Conservation (phyloP, 2,113 vertebrate species). For the Ceratotherium simum region DNA sequence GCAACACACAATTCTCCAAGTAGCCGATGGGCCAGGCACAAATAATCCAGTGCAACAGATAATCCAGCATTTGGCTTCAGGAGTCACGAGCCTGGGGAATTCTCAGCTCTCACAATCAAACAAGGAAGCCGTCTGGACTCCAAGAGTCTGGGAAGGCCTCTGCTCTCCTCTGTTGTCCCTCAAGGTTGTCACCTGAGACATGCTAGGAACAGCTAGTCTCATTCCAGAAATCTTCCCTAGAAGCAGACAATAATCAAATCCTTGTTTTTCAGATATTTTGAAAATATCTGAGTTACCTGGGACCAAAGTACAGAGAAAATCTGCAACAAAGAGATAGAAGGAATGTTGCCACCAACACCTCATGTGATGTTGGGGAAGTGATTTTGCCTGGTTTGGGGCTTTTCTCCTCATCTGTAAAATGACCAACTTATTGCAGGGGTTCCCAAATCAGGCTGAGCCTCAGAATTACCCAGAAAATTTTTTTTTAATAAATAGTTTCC, state of each 20-base stretch:
- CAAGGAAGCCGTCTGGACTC: neutral
- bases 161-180: slow-evolving; percentile 2
- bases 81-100: neutral
- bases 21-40: neutral
- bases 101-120: slow-evolving; percentile 1
- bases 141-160: neutral
- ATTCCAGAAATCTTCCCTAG: neutral
- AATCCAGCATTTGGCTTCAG: slow-evolving; percentile 8
- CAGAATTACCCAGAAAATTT: neutral
- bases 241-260: neutral
- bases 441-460: neutral
- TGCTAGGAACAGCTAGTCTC: neutral
- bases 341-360: neutral
- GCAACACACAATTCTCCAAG: neutral
- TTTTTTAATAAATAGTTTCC: neutral
- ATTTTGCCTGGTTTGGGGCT: neutral
- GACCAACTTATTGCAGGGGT: neutral
- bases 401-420: slow-evolving; percentile 28
- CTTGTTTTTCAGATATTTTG: neutral
- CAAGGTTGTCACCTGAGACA: neutral
- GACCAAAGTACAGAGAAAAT: neutral
- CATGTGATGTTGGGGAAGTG: neutral
- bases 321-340: neutral
- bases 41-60: neutral
- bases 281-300: neutral